A percentile compares a stretch with the other conserved stretches of the same genome.
Conservation (phyloP, 2,888 invertebrate genomes). For the Eudasyphora cyanicolor region DNA sequence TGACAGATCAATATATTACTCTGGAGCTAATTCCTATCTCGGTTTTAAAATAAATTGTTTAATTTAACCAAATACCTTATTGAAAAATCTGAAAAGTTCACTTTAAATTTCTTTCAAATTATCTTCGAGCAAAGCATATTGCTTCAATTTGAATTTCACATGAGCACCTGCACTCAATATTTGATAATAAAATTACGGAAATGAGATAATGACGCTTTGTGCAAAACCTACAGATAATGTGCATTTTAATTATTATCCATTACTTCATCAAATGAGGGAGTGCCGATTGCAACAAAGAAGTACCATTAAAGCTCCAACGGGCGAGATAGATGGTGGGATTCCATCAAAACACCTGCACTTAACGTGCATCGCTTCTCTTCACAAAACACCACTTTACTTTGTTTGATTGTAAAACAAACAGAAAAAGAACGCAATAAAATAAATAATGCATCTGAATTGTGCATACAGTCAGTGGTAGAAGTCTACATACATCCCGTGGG, state of each 20-base stretch:
- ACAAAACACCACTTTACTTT: slow-evolving; percentile 26
- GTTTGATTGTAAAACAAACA: slow-evolving; percentile 64
- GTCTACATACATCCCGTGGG: too few relatives aligned
- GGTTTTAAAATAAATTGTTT: too few relatives aligned
- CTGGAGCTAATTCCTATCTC: too few relatives aligned
- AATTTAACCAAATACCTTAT: too few relatives aligned
- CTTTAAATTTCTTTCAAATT: too few relatives aligned
- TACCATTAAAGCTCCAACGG: not conserved
- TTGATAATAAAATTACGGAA: slow-evolving; percentile 41
- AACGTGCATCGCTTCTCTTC: not conserved
- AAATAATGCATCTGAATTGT: too few relatives aligned
- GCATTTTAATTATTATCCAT: slow-evolving; percentile 41
- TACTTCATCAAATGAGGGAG: not conserved
- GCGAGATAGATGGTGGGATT: not conserved
- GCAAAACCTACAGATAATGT: slow-evolving; percentile 13
- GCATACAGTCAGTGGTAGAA: too few relatives aligned
- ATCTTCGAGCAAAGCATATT: too few relatives aligned
- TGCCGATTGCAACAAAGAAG: not conserved
- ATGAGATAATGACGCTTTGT: slow-evolving; percentile 50
- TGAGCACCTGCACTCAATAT: slow-evolving; percentile 14
- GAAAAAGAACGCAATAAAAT: slow-evolving; percentile 46
- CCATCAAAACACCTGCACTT: slow-evolving; percentile 27
- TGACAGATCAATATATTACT: too few relatives aligned
- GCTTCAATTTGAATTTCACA: not conserved
- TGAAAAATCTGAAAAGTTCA: too few relatives aligned